phyloP scores from a whole-genome alignment of 1,140 invertebrate genomes.

The Drosophila auraria region DNA sequence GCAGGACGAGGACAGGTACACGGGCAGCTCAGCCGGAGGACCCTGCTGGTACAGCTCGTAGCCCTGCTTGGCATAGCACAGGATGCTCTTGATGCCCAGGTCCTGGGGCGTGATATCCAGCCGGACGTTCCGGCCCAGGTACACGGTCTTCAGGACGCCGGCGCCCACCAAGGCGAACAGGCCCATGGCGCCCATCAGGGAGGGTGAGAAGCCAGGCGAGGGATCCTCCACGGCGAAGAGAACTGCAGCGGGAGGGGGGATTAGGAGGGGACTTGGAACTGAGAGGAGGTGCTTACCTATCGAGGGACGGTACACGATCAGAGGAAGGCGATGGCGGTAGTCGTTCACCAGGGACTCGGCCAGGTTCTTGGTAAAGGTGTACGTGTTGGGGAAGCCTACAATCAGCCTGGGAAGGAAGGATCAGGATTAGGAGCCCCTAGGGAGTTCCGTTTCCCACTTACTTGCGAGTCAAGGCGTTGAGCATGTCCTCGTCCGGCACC shows the following conservation, averaged over 20 bases:
- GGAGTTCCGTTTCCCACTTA: slow-evolving; percentile 13
- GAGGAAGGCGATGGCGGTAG: slow-evolving; percentile 89
- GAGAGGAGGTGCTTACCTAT: slow-evolving; percentile 87
- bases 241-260: slow-evolving; percentile 32
- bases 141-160: slow-evolving; percentile 72
- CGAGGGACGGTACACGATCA: slow-evolving; percentile 95
- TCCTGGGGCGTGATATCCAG: slow-evolving; percentile 78
- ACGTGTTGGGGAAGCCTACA: slow-evolving; percentile 92
- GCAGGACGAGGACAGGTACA: slow-evolving; percentile 61
- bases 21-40: slow-evolving; percentile 46
- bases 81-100: slow-evolving; percentile 59
- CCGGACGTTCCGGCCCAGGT: slow-evolving; percentile 31
- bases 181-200: slow-evolving; percentile 76
- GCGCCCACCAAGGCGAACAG: slow-evolving; percentile 69
- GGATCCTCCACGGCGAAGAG: slow-evolving; percentile 65
- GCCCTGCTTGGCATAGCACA: slow-evolving; percentile 47
- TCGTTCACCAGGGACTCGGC: slow-evolving; percentile 92
- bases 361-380: slow-evolving; percentile 93
- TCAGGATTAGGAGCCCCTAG: background rate
- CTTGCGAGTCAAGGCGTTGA: slow-evolving; percentile 72
- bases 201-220: slow-evolving; percentile 68
- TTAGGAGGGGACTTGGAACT: background rate
- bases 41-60: slow-evolving; percentile 33
- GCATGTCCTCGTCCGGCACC: slow-evolving; percentile 45
- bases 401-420: slow-evolving; percentile 86